Conservation (phyloP, 1,140 invertebrate genomes). For the Teleogryllus occipitalis region DNA sequence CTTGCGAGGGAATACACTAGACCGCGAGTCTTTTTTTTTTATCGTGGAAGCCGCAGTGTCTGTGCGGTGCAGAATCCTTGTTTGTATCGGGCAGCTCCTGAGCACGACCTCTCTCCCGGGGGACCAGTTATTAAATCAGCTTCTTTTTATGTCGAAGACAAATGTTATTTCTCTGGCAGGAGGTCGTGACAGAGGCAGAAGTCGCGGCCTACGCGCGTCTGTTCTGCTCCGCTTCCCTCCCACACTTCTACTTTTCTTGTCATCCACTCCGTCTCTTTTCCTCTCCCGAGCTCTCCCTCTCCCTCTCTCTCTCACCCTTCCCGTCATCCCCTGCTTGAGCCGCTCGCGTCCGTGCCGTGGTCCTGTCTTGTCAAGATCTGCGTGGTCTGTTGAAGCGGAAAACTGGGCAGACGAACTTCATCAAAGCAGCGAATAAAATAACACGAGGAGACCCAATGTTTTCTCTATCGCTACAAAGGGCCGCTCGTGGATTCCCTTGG, state of each 20-base stretch:
- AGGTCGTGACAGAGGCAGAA: neutral
- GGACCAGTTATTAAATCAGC: neutral
- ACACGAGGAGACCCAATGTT: neutral
- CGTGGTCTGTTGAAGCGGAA: neutral
- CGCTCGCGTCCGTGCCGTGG: too few relatives aligned
- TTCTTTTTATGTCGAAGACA: slow-evolving; percentile 1
- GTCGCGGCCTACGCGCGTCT: too few relatives aligned
- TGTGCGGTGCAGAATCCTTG: neutral
- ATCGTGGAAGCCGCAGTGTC: too few relatives aligned
- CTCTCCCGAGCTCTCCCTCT: too few relatives aligned
- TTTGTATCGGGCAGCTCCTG: neutral
- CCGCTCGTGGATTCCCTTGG: neutral
- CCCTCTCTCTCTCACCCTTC: neutral
- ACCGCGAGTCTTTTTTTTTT: too few relatives aligned
- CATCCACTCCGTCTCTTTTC: too few relatives aligned
- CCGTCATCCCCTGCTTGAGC: neutral
- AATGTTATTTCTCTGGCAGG: neutral
- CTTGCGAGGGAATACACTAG: too few relatives aligned
- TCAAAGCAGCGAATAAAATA: slow-evolving; percentile 1
- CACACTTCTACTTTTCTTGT: too few relatives aligned
- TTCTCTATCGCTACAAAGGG: neutral
- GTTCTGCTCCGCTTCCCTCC: too few relatives aligned
- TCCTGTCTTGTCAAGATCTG: neutral
- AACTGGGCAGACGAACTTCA: neutral
- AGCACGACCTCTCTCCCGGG: neutral